These are phyloP conservation scores for Scaptomyza tumidula DNA, from an alignment of 2,888 invertebrate genomes.

Conservation along the genomic window DNA sequence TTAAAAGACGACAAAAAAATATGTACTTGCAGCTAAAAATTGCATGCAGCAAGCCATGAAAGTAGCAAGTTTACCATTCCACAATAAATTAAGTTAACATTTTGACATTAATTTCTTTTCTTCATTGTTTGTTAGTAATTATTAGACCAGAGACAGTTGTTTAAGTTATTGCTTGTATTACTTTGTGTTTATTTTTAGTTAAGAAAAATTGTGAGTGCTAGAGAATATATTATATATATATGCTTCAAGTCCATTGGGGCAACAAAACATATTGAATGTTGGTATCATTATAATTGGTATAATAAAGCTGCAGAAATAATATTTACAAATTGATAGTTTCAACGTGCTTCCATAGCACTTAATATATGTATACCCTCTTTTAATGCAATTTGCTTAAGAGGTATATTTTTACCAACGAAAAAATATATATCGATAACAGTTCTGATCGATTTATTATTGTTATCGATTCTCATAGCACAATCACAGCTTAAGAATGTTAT, in stretches of 20 bases:
- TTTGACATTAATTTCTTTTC: not conserved
- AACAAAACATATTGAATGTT: not conserved
- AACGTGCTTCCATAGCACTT: not conserved
- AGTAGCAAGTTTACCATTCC: slow-evolving; percentile 7
- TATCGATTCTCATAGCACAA: too few species aligned
- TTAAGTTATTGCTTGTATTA: not conserved
- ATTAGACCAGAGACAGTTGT: not conserved
- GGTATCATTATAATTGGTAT: not conserved
- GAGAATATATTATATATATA: not conserved
- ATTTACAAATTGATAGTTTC: slow-evolving; percentile 8
- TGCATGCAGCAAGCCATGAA: slow-evolving; percentile 4
- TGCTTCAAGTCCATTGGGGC: not conserved
- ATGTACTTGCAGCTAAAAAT: not conserved
- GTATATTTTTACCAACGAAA: too few species aligned
- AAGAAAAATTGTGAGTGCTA: not conserved
- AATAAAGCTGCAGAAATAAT: slow-evolving; percentile 9
- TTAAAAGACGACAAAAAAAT: slow-evolving; percentile 2
- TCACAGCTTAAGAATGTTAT: too few species aligned
- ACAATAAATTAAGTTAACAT: slow-evolving; percentile 1
- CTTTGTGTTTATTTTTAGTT: not conserved
- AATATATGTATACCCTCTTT: not conserved
- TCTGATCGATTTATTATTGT: too few species aligned
- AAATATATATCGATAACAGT: too few species aligned
- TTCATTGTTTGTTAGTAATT: not conserved
- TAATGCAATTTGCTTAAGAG: not conserved